These are phyloP conservation scores for Sphaerophoria rueppellii DNA, from an alignment of 2,888 invertebrate species.

Conservation along the genomic window DNA sequence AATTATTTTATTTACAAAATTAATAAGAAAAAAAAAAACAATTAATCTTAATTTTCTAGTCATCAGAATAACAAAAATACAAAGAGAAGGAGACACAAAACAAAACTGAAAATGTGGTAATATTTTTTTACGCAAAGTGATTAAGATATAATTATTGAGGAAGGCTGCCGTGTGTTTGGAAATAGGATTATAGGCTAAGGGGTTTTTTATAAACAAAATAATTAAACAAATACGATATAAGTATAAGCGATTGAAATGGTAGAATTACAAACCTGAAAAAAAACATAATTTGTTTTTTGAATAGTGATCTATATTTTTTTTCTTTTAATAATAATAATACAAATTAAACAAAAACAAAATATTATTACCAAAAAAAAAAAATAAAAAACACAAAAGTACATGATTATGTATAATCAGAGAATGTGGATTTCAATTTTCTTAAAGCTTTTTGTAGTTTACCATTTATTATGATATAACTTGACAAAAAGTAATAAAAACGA, in stretches of 20 bases:
- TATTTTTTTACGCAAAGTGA: constrained; percentile 69
- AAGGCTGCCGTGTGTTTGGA: constrained; percentile 57
- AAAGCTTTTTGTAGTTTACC: constrained; percentile 70
- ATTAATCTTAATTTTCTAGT: constrained; percentile 32
- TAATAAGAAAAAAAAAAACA: background rate
- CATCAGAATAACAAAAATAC: constrained; percentile 19
- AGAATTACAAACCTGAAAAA: constrained; percentile 18
- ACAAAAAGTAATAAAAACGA: constrained; percentile 51
- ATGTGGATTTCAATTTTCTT: constrained; percentile 48
- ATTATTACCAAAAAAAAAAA: background rate
- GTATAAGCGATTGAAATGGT: constrained; percentile 56
- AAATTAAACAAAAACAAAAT: background rate
- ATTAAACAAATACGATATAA: constrained; percentile 64
- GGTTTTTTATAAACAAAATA: constrained; percentile 68
- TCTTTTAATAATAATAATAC: constrained; percentile 10
- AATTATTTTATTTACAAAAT: background rate
- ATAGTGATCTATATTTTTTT: constrained; percentile 46
- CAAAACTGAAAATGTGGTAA: constrained; percentile 26
- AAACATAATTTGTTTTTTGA: constrained; percentile 30
- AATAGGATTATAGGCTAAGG: constrained; percentile 62
- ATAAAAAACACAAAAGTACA: background rate
- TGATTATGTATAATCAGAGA: constrained; percentile 18
- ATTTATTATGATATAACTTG: constrained; percentile 47
- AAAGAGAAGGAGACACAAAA: constrained; percentile 34
- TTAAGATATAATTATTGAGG: constrained; percentile 14